phyloP scores from a whole-genome alignment of 2,113 vertebrate species.

The Microtus montanus region DNA sequence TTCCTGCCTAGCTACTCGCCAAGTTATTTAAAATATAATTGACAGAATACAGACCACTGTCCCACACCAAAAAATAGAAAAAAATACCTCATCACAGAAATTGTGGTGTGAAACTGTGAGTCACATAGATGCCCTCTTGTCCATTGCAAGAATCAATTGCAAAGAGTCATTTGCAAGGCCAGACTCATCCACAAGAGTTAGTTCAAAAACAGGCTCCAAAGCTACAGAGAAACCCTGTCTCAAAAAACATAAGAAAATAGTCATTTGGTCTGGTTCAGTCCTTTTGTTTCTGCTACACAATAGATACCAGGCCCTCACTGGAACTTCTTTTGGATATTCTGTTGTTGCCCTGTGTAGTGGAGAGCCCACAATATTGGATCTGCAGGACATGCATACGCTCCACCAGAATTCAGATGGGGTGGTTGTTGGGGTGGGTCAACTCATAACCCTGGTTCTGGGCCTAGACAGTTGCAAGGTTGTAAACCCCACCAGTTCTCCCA shows the following conservation, averaged over 20 bases:
- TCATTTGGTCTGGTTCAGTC: not conserved
- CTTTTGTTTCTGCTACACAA: not conserved
- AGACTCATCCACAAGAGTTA: too few species aligned
- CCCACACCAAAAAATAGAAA: not conserved
- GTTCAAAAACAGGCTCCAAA: too few species aligned
- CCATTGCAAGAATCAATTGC: not conserved
- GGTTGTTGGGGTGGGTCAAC: not conserved
- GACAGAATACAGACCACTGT: too few species aligned
- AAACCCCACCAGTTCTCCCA: not conserved
- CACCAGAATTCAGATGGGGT: not conserved
- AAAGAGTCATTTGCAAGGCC: not conserved
- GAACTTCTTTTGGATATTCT: not conserved
- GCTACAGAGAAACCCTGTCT: too few species aligned
- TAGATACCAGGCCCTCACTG: not conserved
- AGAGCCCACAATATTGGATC: not conserved
- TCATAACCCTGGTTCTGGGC: not conserved
- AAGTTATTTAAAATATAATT: too few species aligned
- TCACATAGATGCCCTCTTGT: not conserved
- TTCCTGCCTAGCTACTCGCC: too few species aligned
- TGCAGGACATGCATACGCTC: not conserved
- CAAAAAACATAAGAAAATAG: too few species aligned
- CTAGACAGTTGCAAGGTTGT: not conserved
- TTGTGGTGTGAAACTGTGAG: not conserved
- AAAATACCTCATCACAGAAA: not conserved
- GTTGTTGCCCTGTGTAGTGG: not conserved